Evolutionary conservation across 2,888 invertebrate genomes (phyloP).

Genomic region (Diadromus collaris): DNA sequence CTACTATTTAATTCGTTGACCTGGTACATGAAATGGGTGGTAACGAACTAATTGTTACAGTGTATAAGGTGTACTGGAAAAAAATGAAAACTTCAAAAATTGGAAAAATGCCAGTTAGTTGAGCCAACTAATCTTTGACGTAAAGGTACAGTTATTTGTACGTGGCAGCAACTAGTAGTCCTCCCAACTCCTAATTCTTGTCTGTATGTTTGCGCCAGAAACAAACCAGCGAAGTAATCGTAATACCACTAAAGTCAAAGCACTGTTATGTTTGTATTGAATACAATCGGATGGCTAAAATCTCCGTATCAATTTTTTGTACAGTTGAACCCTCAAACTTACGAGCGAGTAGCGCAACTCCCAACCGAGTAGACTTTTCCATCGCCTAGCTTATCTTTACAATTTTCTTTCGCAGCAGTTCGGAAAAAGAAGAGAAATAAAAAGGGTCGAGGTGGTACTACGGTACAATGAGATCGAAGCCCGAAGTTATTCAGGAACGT

Average conservation of each 20-base stretch:
- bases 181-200: too few relatives aligned
- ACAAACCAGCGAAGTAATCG: too few relatives aligned
- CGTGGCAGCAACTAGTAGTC: too few relatives aligned
- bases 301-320: background rate
- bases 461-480: conserved; percentile 49
- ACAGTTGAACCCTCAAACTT: background rate
- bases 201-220: too few relatives aligned
- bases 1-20: background rate
- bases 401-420: conserved; percentile 6
- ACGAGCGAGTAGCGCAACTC: background rate
- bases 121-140: too few relatives aligned
- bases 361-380: background rate
- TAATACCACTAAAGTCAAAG: background rate
- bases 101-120: background rate
- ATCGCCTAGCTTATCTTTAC: conserved; percentile 5
- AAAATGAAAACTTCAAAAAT: too few relatives aligned
- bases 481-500: conserved; percentile 36
- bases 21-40: background rate
- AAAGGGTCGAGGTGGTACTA: conserved; percentile 23
- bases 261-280: background rate
- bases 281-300: background rate
- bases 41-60: too few relatives aligned
- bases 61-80: too few relatives aligned
- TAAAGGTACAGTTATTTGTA: too few relatives aligned
- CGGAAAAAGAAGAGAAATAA: conserved; percentile 11